Base-by-base conservation (phyloP, 2,113 vertebrate genomes). In the Neofelis nebulosa region DNA sequence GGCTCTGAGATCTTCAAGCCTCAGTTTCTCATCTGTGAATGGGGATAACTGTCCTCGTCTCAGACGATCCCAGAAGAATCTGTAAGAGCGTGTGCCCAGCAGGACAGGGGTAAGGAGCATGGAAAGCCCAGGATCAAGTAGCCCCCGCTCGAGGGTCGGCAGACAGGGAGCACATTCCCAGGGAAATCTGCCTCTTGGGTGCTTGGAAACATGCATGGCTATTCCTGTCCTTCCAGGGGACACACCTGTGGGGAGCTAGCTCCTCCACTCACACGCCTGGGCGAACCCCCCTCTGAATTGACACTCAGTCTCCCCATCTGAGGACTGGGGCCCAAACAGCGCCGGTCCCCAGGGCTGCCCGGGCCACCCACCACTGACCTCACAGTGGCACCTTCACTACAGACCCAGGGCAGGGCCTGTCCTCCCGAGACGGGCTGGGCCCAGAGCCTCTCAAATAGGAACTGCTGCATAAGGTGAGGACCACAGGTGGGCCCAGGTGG, bases 181-280 rank as follows among this genome's bases (percentile, higher is more conserved):
- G 63, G 85, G 89, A 69, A 93, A 87, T 45, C 15, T 36, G 4
- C 79, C 89, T 5, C 55, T 10, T 31, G 52, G 83, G 18, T 61
- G 79, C 93, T 48, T 74, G 81, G 94, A 89, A 80, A 10, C 33
- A 5, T 76, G 87, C 48, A 36, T 27, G 3, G 29, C 65, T 80
- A 7, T 23, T 25, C 63, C 48, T 25, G 52, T n/a, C 41, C 76
- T 1, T 0, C 36, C 57, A 83, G 79, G 10, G 0, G 27, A 57
- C n/a, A 65, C 63, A 3, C 89, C 23, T 36, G 45, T 19, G 63
- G 15, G 36, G n/a, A 85, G 55, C 83, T 50, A 78, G 15, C 45
- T 68, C 36, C 8, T 45, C 25, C 65, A 41, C 38, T 29, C 31
- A 57, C 2, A 57, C 68, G 10, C 68, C 48, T 27, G 5, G 15